These are phyloP conservation scores for Anneissia japonica DNA, from an alignment of 35 echinoderm and acorn worm species.

Conservation along the genomic window DNA sequence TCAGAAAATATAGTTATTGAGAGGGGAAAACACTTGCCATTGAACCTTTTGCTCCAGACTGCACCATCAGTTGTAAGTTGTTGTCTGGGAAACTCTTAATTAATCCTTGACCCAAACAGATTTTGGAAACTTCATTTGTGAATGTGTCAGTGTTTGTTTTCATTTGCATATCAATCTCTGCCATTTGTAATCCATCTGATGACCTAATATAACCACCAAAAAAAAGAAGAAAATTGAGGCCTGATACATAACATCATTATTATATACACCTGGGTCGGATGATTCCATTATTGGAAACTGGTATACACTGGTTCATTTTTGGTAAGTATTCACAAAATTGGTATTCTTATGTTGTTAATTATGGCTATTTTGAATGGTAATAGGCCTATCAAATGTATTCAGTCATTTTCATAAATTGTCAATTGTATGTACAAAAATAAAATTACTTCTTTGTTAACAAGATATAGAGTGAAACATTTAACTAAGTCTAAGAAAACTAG, in stretches of 20 bases:
- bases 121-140: conserved; percentile 62
- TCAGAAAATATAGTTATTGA: too few species aligned
- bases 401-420: too few species aligned
- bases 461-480: too few species aligned
- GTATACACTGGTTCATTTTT: too few species aligned
- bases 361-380: too few species aligned
- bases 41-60: conserved; percentile 94
- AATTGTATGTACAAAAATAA: too few species aligned
- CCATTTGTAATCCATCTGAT: conserved; percentile 45
- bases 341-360: too few species aligned
- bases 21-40: conserved; percentile 53
- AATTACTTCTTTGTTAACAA: too few species aligned
- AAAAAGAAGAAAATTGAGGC: neutral
- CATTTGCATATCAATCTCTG: conserved; percentile 76
- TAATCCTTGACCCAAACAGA: conserved; percentile 63
- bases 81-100: conserved; percentile 86
- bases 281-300: neutral
- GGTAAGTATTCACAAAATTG: too few species aligned
- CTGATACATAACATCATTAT: neutral
- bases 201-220: conserved; percentile 22
- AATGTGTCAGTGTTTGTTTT: conserved; percentile 68
- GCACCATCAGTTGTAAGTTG: conserved; percentile 83
- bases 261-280: neutral
- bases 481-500: too few species aligned
- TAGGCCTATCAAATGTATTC: too few species aligned